These are phyloP conservation scores for Trissolcus brochymenae DNA, from an alignment of 2,888 invertebrate species.

Conservation along the genomic window DNA sequence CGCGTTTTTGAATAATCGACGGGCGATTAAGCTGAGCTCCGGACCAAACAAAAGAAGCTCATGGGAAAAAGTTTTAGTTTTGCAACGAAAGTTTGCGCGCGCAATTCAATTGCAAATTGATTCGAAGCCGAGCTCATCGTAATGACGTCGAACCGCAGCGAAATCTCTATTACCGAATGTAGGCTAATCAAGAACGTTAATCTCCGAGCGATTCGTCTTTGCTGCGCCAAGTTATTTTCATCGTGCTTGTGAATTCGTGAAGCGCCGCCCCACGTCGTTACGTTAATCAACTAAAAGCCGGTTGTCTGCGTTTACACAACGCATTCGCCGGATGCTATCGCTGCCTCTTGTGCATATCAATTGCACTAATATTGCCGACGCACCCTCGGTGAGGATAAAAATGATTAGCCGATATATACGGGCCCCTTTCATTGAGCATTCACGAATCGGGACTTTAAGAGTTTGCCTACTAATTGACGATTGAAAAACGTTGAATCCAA, in stretches of 20 bases:
- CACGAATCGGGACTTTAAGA: neutral
- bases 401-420: neutral
- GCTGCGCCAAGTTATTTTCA: constrained; percentile 65
- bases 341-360: constrained; percentile 62
- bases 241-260: constrained; percentile 53
- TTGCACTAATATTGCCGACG: constrained; percentile 41
- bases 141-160: no score
- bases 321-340: constrained; percentile 63
- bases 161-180: neutral
- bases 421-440: neutral
- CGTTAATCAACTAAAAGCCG: constrained; percentile 73
- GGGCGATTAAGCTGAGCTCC: neutral
- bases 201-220: constrained; percentile 67
- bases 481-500: neutral
- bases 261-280: constrained; percentile 48
- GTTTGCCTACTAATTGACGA: constrained; percentile 18
- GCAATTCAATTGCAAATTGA: neutral
- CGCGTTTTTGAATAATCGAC: neutral
- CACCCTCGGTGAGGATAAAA: constrained; percentile 14
- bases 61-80: no score
- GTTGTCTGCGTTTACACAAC: constrained; percentile 69
- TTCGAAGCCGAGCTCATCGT: no score
- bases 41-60: no score
- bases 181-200: constrained; percentile 44
- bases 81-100: neutral